Conservation (phyloP, 2,888 invertebrate species). For the Thelaira solivaga region DNA sequence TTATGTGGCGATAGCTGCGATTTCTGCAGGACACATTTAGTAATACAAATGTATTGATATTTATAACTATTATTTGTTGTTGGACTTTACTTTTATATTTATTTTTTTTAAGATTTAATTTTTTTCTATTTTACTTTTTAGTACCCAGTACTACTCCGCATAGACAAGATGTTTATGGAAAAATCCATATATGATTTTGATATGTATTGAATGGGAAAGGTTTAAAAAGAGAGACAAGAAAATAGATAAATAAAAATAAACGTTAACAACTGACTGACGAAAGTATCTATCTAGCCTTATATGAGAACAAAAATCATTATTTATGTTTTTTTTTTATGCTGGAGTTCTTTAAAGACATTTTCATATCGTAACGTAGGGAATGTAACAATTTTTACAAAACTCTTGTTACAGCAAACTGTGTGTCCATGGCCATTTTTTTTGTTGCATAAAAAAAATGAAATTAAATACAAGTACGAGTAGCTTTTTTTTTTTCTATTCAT, state of each 20-base stretch:
- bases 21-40: too few relatives aligned
- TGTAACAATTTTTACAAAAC: conserved; percentile 23
- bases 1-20: too few relatives aligned
- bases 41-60: too few relatives aligned
- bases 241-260: too few relatives aligned
- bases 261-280: too few relatives aligned
- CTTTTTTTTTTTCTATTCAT: conserved; percentile 28
- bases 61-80: too few relatives aligned
- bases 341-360: too few relatives aligned
- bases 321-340: too few relatives aligned
- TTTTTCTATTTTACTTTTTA: conserved; percentile 8
- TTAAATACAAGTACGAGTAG: too few relatives aligned
- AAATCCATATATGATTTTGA: conserved; percentile 34
- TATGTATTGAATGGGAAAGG: conserved; percentile 28
- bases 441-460: neutral
- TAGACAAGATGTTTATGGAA: neutral
- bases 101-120: conserved; percentile 25
- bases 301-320: neutral
- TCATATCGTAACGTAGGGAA: conserved; percentile 17
- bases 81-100: too few relatives aligned
- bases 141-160: too few relatives aligned
- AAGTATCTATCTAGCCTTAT: conserved; percentile 19
- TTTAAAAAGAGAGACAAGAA: neutral
- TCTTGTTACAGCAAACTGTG: neutral
- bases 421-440: neutral